Evolutionary conservation across 2,113 vertebrate genomes (phyloP), one percentile per base, ranked within the genome.

Genomic region (Ardeotis arabs): DNA sequence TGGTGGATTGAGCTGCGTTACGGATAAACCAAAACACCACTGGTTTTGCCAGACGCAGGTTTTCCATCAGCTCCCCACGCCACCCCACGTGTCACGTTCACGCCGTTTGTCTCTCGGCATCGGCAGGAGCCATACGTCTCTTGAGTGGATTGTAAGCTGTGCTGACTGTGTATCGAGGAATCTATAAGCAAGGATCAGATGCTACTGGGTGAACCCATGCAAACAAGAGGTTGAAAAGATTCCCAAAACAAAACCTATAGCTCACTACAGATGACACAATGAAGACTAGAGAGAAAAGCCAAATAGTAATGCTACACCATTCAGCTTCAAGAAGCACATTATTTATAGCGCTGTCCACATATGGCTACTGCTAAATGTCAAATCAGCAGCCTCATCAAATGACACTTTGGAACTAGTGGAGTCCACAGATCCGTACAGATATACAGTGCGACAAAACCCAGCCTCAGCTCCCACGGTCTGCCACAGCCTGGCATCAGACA

Each of bases 201-300:
- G 98, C 98, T 99, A 99, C 98, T 96, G 98, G 97, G 97, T 99
- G 98, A 99, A 98, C 98, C 98, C 99, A 99, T 99, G 99, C 99
- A 99, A 98, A 99, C 97, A 98, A 98, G 97, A 99, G 98, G 97
- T 98, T 92, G 95, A 96, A 98, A 98, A 98, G 97, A 98, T 98
- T 98, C 98, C 99, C 98, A 98, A 98, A 98, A 98, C 98, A 99
- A 99, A 98, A 98, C 98, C 98, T 99, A 99, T 96, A 99, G 98
- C 98, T 99, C 98, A 99, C 99, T 99, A 99, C 98, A 98, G 98
- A 99, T 99, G 98, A 99, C 99, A 99, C 98, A 99, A 98, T 98
- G 98, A 99, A 98, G 98, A 98, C 98, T 98, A 93, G 98, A 98
- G 98, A 99, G 98, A 98, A 98, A 98, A 98, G 98, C 98, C 96